A percentile compares a stretch with the other conserved stretches of the same genome.
phyloP scores from a whole-genome alignment of 1,140 invertebrate genomes.

The Calliopsis andreniformis region DNA sequence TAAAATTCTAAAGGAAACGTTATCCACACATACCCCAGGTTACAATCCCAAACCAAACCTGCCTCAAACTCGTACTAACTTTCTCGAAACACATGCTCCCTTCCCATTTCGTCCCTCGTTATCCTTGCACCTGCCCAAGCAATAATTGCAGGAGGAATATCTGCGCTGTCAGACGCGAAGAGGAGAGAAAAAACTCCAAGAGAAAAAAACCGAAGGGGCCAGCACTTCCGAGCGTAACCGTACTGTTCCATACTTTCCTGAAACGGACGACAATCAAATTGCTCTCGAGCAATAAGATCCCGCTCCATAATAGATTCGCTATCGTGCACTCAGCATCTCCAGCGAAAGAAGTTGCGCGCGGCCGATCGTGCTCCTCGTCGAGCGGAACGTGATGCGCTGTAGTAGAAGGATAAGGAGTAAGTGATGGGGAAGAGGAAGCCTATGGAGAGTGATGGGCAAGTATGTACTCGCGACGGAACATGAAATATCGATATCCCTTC shows the following conservation, averaged over 20 bases:
- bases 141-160: constrained; percentile 15
- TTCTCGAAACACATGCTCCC: not conserved
- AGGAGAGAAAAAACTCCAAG: not conserved
- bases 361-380: constrained; percentile 40
- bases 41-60: no score
- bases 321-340: constrained; percentile 23
- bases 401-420: constrained; percentile 6
- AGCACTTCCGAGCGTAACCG: not conserved
- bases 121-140: constrained; percentile 18
- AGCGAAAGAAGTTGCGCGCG: constrained; percentile 36
- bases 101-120: not conserved
- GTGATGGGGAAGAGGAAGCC: constrained; percentile 2
- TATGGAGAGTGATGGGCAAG: not conserved
- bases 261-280: constrained; percentile 30
- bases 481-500: constrained; percentile 13
- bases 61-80: no score
- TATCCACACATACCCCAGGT: no score
- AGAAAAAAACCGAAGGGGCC: no score
- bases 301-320: constrained; percentile 22
- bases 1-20: no score
- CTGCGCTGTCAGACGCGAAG: no score
- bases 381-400: constrained; percentile 20
- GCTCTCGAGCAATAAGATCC: constrained; percentile 13
- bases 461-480: not conserved
- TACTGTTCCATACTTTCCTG: not conserved